Base-by-base conservation (phyloP, 2,113 vertebrate genomes). In the Protobothrops mucrosquamatus region DNA sequence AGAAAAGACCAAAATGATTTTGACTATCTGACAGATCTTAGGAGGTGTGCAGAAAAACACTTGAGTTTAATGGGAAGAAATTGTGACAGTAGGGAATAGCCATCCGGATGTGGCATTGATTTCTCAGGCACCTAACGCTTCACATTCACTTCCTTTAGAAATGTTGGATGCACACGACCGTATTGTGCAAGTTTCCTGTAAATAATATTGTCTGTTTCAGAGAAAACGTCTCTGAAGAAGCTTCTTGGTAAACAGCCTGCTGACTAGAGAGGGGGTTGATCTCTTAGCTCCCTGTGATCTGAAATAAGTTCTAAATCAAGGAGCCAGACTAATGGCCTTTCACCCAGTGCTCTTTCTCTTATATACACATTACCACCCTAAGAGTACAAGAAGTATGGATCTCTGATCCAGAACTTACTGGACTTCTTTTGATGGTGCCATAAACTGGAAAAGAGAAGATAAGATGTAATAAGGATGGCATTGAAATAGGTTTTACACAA, bases 271-370 rank as follows among this genome's bases (percentile, higher is more conserved):
- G 18, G 26, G 12, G 34, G 48, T 26, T 26, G 34, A 11, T 51
- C 26, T 22, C 56, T 43, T 48, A 20, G 23, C 39, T 23, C 48
- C 34, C 69, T 86, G 24, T 29, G 20, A 43, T 43, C 39, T 57
- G 48, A 55, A 89, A 69, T 54, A 34, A 59, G 52, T 87, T 88
- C 59, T 89, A 88, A 92, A 88, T n/a, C 56, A 89, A 86, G 90
- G 15, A 34, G 86, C 57, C 69, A 64, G 48, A 20, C 52, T 90
- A 26, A 24, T 91, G 91, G n/a, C 56, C 87, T 87, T 90, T 89
- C 87, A 88, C 69, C 89, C 39, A 55, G 18, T 26, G 18, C 81
- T 22, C 69, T 92, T 59, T 54, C 90, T 26, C 54, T 89, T 39
- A 18, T 43, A 89, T 87, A 22, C 7, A 56, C 51, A 39, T 56